A percentile compares a stretch with the other conserved stretches of the same genome.
phyloP scores from a whole-genome alignment of 2,797 vertebrate genomes.

The Pipistrellus kuhlii region DNA sequence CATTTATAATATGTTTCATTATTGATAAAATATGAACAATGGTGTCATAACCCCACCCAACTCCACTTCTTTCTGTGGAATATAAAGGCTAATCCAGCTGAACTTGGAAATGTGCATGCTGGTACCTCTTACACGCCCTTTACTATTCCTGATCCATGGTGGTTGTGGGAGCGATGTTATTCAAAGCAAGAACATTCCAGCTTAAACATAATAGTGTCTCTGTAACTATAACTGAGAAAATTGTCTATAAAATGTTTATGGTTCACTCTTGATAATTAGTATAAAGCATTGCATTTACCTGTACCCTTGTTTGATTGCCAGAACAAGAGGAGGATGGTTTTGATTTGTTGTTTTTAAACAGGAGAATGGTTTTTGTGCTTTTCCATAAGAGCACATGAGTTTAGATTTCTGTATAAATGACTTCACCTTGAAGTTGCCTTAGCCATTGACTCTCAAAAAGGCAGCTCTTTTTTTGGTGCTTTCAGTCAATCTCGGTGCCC shows the following conservation, averaged over 20 bases:
- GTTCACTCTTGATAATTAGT: not conserved
- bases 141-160: not conserved
- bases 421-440: not conserved
- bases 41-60: not conserved
- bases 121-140: not conserved
- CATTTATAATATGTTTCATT: not conserved
- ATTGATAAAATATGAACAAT: not conserved
- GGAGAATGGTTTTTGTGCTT: not conserved
- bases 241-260: not conserved
- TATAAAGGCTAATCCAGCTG: not conserved
- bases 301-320: not conserved
- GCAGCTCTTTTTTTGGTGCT: not conserved
- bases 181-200: not conserved
- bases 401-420: not conserved
- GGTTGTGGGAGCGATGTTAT: not conserved
- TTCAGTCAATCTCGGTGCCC: not conserved
- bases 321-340: not conserved
- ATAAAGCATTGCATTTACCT: not conserved
- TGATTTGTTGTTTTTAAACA: constrained; percentile 21
- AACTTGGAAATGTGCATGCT: not conserved
- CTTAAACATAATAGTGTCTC: not conserved
- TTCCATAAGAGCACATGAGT: not conserved
- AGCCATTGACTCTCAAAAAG: not conserved
- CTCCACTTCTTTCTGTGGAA: not conserved
- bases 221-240: not conserved